Evolutionary conservation across 2,797 vertebrate species (phyloP), one percentile per base, ranked within the genome.

Genomic region (Smutsia temminckii): DNA sequence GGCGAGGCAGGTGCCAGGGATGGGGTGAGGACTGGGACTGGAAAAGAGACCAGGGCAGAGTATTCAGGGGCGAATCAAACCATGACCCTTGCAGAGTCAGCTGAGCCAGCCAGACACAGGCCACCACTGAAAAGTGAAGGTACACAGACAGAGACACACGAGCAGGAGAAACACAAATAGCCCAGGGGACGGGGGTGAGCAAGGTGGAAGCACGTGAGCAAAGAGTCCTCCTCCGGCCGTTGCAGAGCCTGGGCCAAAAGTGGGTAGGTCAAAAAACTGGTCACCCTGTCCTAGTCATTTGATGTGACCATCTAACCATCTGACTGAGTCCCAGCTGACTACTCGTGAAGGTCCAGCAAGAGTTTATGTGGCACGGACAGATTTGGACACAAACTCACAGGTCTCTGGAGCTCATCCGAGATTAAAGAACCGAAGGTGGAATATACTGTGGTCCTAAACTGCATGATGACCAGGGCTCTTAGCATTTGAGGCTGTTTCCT

Each of bases 381-480:
- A 49, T 25, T 8, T 21, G 64, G 40, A 21, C 51, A 25, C 29
- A 40, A 23, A 71, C 29, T 37, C 9, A 0, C 18, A 14, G 2
- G 81, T 34, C 37, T n/a, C 57, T 59, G 11, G 10, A 72, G 66
- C 59, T 57, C 32, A 20, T 34, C 69, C 42, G 37, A 63, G 69
- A 85, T 32, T 32, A 14, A 40, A 59, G 51, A 68, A 17, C 0
- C 5, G 57, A 29, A 75, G 37, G 16, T 32, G 18, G 32, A 71
- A 42, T 57, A 27, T 0, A 2, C 7, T 21, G 32, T 14, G 12
- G 18, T 46, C 53, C 46, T 21, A 53, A 51, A 71, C 29, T 29
- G 16, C 0, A 20, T 0, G 29, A 9, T 0, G 2, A 49, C 23
- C 85, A 37, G 18, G 18, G 1, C 8, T 40, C 61, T 34, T 37